Conservation (phyloP, 2,888 invertebrate species). For the Erebia aethiops region DNA sequence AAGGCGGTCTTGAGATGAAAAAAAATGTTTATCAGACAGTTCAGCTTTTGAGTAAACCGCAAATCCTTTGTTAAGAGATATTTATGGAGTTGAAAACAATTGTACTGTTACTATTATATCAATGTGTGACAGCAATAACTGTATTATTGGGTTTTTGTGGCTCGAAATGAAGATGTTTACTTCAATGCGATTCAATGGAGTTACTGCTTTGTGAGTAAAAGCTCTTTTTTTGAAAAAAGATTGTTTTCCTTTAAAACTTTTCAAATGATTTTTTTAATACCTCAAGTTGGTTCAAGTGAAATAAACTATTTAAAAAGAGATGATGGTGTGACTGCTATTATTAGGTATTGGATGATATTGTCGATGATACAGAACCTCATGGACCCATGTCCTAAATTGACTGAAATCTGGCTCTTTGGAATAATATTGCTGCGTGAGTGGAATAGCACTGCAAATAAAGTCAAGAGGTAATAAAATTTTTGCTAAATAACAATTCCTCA, state of each 20-base stretch:
- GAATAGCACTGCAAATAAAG: too few species aligned
- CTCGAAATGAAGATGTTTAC: constrained; percentile 70
- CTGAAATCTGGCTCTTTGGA: too few species aligned
- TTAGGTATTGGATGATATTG: not conserved
- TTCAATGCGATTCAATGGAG: constrained; percentile 57
- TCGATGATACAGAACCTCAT: too few species aligned
- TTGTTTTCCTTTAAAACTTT: not conserved
- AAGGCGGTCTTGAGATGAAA: constrained; percentile 62
- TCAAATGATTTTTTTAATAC: not conserved
- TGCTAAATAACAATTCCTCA: too few species aligned
- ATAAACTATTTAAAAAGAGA: not conserved
- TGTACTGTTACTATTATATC: constrained; percentile 80
- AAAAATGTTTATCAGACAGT: constrained; percentile 82
- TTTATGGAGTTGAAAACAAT: constrained; percentile 81
- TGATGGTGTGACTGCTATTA: not conserved
- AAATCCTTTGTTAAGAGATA: constrained; percentile 80
- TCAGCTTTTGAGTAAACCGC: constrained; percentile 83
- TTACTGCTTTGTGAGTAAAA: constrained; percentile 7
- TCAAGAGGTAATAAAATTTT: too few species aligned
- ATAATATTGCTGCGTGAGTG: too few species aligned
- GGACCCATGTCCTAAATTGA: too few species aligned
- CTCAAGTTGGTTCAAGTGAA: not conserved
- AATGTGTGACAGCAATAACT: constrained; percentile 79
- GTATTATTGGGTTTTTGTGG: constrained; percentile 66
- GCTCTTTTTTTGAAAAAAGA: not conserved